Conservation (phyloP, 2,113 vertebrate genomes). For the Gopherus evgoodei region DNA sequence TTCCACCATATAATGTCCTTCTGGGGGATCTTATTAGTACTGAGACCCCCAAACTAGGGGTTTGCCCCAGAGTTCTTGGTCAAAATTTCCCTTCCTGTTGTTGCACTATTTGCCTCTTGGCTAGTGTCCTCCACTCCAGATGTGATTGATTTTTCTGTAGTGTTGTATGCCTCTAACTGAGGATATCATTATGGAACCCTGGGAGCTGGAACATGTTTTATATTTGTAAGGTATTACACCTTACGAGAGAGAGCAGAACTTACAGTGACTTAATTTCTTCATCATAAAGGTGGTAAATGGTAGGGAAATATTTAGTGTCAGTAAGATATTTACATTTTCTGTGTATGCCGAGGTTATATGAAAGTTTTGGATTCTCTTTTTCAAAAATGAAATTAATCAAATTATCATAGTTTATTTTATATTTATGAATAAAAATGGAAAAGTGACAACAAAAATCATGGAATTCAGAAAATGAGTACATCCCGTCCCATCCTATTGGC, state of each 20-base stretch:
- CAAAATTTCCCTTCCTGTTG: background rate
- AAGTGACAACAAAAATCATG: background rate
- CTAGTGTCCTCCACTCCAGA: background rate
- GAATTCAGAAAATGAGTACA: background rate
- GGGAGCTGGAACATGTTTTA: background rate
- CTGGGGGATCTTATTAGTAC: background rate
- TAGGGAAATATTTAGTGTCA: background rate
- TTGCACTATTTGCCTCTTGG: background rate
- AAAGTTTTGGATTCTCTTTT: background rate
- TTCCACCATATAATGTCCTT: background rate
- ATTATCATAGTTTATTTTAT: background rate
- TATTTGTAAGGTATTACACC: background rate
- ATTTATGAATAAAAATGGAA: background rate
- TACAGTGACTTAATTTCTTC: too few species aligned
- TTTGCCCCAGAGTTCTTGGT: background rate
- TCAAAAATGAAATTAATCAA: too few species aligned
- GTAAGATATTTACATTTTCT: background rate
- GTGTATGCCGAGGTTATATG: background rate
- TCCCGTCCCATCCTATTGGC: background rate
- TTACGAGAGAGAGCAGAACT: background rate
- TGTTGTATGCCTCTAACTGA: background rate
- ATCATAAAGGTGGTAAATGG: background rate
- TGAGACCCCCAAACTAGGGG: background rate
- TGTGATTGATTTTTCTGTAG: background rate
- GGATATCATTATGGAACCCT: background rate